phyloP scores from a whole-genome alignment of 64 coral and sea anemone species.

The Dendrophyllia cribrosa region DNA sequence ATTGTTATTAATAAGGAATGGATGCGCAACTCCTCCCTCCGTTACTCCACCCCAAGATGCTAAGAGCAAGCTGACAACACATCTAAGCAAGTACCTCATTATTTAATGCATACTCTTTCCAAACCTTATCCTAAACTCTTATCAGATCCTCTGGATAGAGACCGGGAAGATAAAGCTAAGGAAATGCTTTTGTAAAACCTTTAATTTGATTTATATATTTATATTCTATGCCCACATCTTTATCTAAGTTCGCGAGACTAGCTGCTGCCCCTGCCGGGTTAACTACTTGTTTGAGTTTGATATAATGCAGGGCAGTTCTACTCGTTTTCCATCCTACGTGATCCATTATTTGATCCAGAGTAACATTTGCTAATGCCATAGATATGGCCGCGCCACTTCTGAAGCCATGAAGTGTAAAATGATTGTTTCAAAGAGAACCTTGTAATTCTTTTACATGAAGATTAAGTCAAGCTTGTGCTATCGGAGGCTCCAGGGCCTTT shows the following conservation, averaged over 20 bases:
- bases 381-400: not conserved
- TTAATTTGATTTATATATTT: not conserved
- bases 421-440: not conserved
- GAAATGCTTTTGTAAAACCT: not conserved
- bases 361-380: not conserved
- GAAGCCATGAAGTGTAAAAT: not conserved
- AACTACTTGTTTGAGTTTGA: not conserved
- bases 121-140: not conserved
- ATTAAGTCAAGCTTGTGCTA: not conserved
- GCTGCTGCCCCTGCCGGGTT: not conserved
- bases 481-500: not conserved
- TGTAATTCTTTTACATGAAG: not conserved
- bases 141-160: not conserved
- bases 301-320: not conserved
- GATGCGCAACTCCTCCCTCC: not conserved
- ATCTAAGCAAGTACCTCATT: no score
- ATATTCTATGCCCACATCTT: not conserved
- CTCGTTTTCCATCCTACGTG: conserved; percentile 17
- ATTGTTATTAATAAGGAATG: not conserved
- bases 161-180: not conserved
- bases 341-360: not conserved
- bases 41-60: not conserved
- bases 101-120: not conserved
- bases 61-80: not conserved
- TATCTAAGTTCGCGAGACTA: no score